Conservation (phyloP, 2,888 invertebrate genomes). For the Phorcus lineatus region DNA sequence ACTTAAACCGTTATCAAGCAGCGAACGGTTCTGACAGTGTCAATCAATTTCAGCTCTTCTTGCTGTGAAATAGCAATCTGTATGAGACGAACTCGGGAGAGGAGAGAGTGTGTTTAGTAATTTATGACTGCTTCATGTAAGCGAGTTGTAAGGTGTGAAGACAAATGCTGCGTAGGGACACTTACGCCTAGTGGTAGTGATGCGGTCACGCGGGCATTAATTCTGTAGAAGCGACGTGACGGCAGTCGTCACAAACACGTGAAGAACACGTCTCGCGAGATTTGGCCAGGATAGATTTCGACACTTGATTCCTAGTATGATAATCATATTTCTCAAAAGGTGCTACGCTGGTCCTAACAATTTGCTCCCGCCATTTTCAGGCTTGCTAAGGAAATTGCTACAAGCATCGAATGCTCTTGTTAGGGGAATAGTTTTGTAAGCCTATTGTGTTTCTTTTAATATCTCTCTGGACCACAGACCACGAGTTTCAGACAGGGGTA, state of each 20-base stretch:
- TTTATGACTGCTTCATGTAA: neutral
- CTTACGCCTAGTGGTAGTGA: neutral
- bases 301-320: neutral
- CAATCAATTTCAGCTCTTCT: neutral
- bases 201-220: neutral
- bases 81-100: neutral
- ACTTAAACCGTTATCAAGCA: neutral
- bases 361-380: neutral
- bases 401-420: too few relatives aligned
- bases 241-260: neutral
- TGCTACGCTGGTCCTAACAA: neutral
- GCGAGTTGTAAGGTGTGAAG: neutral
- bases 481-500: too few relatives aligned
- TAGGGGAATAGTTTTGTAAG: too few relatives aligned
- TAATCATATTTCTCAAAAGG: slow-evolving; percentile 13
- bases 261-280: neutral
- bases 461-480: too few relatives aligned
- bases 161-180: neutral
- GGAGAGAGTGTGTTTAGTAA: neutral
- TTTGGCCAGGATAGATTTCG: neutral
- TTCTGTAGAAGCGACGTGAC: neutral
- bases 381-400: too few relatives aligned
- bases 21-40: neutral
- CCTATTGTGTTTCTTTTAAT: too few relatives aligned
- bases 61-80: neutral